Conservation (phyloP, 23 tunicate species). For the Diplosoma virens region DNA sequence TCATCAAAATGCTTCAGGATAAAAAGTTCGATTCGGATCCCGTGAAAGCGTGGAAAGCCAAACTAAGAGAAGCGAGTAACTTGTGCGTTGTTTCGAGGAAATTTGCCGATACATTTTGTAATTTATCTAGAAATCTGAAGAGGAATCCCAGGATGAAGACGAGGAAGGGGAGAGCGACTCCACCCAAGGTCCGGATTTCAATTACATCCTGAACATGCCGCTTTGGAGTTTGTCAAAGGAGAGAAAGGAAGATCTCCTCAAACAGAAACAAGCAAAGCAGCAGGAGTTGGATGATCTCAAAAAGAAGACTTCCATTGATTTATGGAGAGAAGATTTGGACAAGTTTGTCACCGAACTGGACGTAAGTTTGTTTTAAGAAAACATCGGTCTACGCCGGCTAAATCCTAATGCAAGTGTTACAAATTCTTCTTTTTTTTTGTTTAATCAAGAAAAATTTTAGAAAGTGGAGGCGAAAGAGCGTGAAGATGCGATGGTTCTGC, state of each 20-base stretch:
- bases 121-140: not conserved
- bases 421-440: constrained; percentile 6
- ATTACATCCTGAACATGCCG: constrained; percentile 93
- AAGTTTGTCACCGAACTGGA: constrained; percentile 81
- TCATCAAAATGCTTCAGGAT: constrained; percentile 69
- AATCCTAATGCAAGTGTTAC: too few species aligned
- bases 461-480: constrained; percentile 82
- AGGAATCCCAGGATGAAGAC: constrained; percentile 48
- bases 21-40: constrained; percentile 94
- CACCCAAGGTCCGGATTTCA: constrained; percentile 81
- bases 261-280: constrained; percentile 80
- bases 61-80: constrained; percentile 15
- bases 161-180: not conserved
- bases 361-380: constrained; percentile 37
- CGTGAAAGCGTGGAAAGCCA: constrained; percentile 82
- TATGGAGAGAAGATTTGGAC: constrained; percentile 86
- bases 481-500: constrained; percentile 56
- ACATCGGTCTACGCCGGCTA: too few species aligned
- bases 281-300: constrained; percentile 69
- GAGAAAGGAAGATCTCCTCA: constrained; percentile 77
- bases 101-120: not conserved
- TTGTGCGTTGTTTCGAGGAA: not conserved
- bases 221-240: constrained; percentile 90
- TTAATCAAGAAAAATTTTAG: constrained; percentile 19
- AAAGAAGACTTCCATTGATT: constrained; percentile 56